Evolutionary conservation across 2,888 invertebrate genomes (phyloP).

Genomic region (Lucinisca nassula): DNA sequence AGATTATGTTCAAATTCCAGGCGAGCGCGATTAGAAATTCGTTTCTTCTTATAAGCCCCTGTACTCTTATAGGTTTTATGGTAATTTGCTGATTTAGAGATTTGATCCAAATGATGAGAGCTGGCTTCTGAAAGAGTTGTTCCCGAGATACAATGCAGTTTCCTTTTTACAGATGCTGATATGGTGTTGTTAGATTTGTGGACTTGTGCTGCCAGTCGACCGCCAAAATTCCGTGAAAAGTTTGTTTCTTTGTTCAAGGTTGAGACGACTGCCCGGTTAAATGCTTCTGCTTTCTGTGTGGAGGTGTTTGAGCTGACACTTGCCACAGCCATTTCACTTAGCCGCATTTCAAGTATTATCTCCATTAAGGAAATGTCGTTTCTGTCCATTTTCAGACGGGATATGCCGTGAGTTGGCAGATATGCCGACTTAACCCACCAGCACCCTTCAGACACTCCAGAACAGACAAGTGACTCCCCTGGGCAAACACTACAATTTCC

Average conservation of each 20-base stretch:
- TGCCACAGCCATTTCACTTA: not conserved
- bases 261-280: not conserved
- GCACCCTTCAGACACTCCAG: not conserved
- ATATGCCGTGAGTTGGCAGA: not conserved
- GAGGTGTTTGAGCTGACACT: not conserved
- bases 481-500: slow-evolving; percentile 10
- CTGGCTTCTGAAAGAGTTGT: not conserved
- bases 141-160: not conserved
- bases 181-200: not conserved
- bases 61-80: too few species aligned
- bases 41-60: too few species aligned
- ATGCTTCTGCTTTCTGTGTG: slow-evolving; percentile 14
- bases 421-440: not conserved
- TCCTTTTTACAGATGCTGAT: not conserved
- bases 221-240: slow-evolving; percentile 16
- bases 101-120: too few species aligned
- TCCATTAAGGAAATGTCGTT: not conserved
- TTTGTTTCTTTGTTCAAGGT: slow-evolving; percentile 21
- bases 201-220: slow-evolving; percentile 13
- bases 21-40: too few species aligned
- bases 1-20: too few species aligned
- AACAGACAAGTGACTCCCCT: not conserved
- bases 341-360: slow-evolving; percentile 7
- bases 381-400: slow-evolving; percentile 8
- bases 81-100: too few species aligned